Percentiles rank a stretch among this genome's conserved stretches.
Evolutionary conservation across 1,140 invertebrate genomes (phyloP).

Genomic region (Matsumurasca onukii): DNA sequence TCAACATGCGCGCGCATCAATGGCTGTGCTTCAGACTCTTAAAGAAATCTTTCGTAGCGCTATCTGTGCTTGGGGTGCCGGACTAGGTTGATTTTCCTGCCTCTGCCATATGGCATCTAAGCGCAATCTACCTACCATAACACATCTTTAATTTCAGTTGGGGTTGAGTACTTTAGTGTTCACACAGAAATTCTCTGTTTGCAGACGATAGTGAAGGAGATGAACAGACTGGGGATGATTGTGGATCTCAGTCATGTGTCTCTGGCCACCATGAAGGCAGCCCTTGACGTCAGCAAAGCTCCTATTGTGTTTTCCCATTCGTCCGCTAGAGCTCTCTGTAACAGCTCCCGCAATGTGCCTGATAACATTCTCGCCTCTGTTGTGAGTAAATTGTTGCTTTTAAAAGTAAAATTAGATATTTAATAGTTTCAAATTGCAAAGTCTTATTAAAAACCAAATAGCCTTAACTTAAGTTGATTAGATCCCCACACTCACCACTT

Average conservation of each 20-base stretch:
- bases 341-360: slow-evolving; percentile 84
- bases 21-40: too few relatives aligned
- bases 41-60: too few relatives aligned
- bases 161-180: too few relatives aligned
- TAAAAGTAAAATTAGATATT: not conserved
- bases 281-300: slow-evolving; percentile 76
- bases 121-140: too few relatives aligned
- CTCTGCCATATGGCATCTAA: too few relatives aligned
- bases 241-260: slow-evolving; percentile 91
- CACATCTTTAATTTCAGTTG: too few relatives aligned
- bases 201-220: slow-evolving; percentile 76
- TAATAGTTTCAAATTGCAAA: slow-evolving; percentile 21
- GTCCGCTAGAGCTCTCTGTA: slow-evolving; percentile 80
- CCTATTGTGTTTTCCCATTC: slow-evolving; percentile 94
- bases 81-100: too few relatives aligned
- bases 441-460: too few relatives aligned
- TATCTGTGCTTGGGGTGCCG: too few relatives aligned
- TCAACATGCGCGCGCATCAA: too few relatives aligned
- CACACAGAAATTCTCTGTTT: slow-evolving; percentile 26
- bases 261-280: slow-evolving; percentile 80
- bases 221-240: slow-evolving; percentile 92
- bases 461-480: too few relatives aligned
- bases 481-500: too few relatives aligned
- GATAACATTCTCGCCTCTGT: slow-evolving; percentile 81
- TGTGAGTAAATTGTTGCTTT: slow-evolving; percentile 57